Conservation (phyloP, 2,888 invertebrate species). For the Thymelicus acteon region DNA sequence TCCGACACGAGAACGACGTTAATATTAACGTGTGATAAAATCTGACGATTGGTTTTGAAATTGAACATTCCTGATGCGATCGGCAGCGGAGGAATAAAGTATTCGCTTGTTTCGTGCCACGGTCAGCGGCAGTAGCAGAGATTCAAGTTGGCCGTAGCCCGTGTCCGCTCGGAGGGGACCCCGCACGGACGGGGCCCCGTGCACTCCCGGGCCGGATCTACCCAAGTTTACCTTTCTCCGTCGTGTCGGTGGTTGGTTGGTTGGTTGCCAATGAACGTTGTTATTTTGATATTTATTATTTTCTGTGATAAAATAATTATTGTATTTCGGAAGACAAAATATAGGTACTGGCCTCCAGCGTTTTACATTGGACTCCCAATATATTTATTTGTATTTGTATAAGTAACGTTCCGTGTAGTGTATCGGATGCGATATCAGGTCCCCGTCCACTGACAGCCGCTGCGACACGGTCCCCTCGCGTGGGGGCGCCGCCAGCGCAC, state of each 20-base stretch:
- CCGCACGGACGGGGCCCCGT: too few relatives aligned
- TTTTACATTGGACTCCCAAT: not conserved
- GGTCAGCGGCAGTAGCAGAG: too few relatives aligned
- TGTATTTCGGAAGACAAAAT: slow-evolving; percentile 14
- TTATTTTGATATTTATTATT: slow-evolving; percentile 77
- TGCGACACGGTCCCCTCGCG: not conserved
- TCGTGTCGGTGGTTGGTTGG: slow-evolving; percentile 64
- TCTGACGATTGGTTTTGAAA: slow-evolving; percentile 8
- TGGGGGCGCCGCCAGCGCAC: not conserved
- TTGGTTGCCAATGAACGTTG: slow-evolving; percentile 70
- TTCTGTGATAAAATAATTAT: slow-evolving; percentile 74
- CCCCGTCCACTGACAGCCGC: not conserved
- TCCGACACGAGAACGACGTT: too few relatives aligned
- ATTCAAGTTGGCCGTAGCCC: too few relatives aligned
- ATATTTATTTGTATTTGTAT: too few relatives aligned
- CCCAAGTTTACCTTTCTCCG: not conserved
- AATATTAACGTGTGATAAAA: not conserved
- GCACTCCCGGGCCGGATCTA: too few relatives aligned
- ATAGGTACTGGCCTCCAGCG: not conserved
- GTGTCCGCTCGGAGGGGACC: too few relatives aligned
- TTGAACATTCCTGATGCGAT: slow-evolving; percentile 23
- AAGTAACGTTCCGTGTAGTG: too few relatives aligned
- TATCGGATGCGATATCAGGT: not conserved
- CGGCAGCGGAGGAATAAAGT: not conserved
- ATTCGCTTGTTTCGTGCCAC: too few relatives aligned